A percentile compares a stretch with the other conserved stretches of the same genome.
Conservation (phyloP, 2,888 invertebrate genomes). For the Brachylomia viminalis region DNA sequence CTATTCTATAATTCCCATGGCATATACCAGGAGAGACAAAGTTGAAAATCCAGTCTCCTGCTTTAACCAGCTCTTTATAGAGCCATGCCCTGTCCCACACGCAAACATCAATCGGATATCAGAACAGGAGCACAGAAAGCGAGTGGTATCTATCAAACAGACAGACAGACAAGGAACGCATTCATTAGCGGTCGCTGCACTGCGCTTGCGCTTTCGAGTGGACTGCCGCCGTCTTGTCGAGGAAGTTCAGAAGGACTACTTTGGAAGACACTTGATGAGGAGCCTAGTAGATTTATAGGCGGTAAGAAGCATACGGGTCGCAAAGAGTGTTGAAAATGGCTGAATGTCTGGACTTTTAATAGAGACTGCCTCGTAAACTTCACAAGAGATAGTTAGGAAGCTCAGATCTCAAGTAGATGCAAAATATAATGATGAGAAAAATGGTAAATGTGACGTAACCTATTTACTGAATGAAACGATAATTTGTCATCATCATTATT, state of each 20-base stretch:
- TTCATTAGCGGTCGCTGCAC: slow-evolving; percentile 77
- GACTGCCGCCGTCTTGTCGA: slow-evolving; percentile 36
- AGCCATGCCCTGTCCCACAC: slow-evolving; percentile 46
- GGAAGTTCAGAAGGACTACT: slow-evolving; percentile 39
- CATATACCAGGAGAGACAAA: slow-evolving; percentile 8
- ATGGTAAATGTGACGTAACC: background rate
- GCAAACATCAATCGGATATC: slow-evolving; percentile 64
- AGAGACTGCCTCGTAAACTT: background rate
- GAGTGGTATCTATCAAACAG: slow-evolving; percentile 68
- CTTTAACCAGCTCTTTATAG: slow-evolving; percentile 8
- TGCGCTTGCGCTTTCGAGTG: slow-evolving; percentile 69
- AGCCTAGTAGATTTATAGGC: background rate
- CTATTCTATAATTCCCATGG: background rate
- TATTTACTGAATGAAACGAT: background rate
- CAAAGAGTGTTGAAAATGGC: background rate
- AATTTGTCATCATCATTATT: slow-evolving; percentile 17
- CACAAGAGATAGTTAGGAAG: background rate
- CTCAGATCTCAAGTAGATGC: background rate
- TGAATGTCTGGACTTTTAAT: background rate
- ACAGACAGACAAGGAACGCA: slow-evolving; percentile 71
- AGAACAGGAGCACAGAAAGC: slow-evolving; percentile 56
- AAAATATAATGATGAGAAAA: too few relatives aligned
- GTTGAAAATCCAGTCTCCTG: background rate
- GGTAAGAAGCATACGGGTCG: background rate
- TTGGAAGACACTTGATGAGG: background rate